Evolutionary conservation across 2,888 invertebrate species (phyloP), one percentile per base, ranked within the genome.

Genomic region (Parnassius glacialis): DNA sequence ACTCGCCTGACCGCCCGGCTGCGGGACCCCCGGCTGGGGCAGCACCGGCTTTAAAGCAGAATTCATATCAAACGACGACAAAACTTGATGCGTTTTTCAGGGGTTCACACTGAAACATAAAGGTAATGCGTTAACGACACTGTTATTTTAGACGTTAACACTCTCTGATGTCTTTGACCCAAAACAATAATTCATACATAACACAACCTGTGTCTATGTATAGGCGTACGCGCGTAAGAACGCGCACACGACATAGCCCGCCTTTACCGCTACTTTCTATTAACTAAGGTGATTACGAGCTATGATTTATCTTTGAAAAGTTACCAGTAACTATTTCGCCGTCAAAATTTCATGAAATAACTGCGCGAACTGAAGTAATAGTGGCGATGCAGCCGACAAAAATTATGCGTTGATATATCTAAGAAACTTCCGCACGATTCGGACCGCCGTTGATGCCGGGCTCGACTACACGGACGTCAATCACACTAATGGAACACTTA

Each of bases 41-140:
- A 93, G 78, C 76, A 91, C 93, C 80, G 93, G 93, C 85, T 93
- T 93, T 83, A 93, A 82, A 78, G 93, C 92, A 77, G 93, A 93
- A 89, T 93, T 93, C 93, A 93, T 93, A 81, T 81, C 86, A 83
- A 77, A 75, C 75, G 77, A 76, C 67, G 78, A 74, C 71, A 76
- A 70, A 68, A 71, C 71, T 70, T 50, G 59, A 64, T 45, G 56
- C 52, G 56, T 43, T 52, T 59, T 52, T 64, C 63, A 64, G 59
- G 55, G 12, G 63, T 56, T 59, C 59, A 64, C 63, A 64, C 87
- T 89, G 87, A 84, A 90, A 87, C 81, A 86, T 79, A 84, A 85
- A 84, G 74, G 74, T 71, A 73, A 70, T 70, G 72, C 77, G 74
- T 78, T 86, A 78, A 84, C 72, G 73, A 77, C 73, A 74, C 73